Evolutionary conservation across 2,888 invertebrate genomes (phyloP), one percentile per base, ranked within the genome.

Genomic region (Alloscopus bannaensis): DNA sequence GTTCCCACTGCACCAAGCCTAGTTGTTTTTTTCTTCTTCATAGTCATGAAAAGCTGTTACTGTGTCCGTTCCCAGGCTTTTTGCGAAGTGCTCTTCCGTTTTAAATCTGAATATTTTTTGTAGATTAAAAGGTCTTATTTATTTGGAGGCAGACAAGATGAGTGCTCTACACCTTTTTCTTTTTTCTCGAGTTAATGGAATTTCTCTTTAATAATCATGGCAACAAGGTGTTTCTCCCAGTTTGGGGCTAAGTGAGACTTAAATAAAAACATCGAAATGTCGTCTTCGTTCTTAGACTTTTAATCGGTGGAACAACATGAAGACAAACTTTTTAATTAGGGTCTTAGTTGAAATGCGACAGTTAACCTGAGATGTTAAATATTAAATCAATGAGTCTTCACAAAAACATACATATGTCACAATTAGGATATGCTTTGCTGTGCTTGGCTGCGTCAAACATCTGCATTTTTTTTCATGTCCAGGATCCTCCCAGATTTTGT

Each of bases 61-160:
- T 80, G 68, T 62, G 62, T 80, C 69, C 68, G 79, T 80, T 80
- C 79, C 79, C 79, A 80, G 79, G 79, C 79, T 69, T 80, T 76
- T 80, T 80, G 72, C 72, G 52, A 69, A 73, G 69, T 55, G 68
- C 62, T 62, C 69, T 80, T 80, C 73, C 79, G 72, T 68, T 72
- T 52, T 55, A 20, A n/a, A n/a, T n/a, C n/a, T n/a, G n/a, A n/a
- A n/a, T 59, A 59, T 57, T 45, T 22, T 59, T 16, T 45, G 22
- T 50, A 47, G 55, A 70, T 79, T 72, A 66, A 78, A 71, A 66
- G 66, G 45, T 64, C 13, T 55, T 55, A 13, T 55, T 26, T 42
- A 62, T 42, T 36, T 36, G 6, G 36, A 45, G n/a, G 45, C 13
- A 4, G 18, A 45, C 3, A 45, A 45, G 3, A 45, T 45, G 3